Base-by-base conservation (phyloP, 2,797 vertebrate species). In the Enteromius paludinosus region DNA sequence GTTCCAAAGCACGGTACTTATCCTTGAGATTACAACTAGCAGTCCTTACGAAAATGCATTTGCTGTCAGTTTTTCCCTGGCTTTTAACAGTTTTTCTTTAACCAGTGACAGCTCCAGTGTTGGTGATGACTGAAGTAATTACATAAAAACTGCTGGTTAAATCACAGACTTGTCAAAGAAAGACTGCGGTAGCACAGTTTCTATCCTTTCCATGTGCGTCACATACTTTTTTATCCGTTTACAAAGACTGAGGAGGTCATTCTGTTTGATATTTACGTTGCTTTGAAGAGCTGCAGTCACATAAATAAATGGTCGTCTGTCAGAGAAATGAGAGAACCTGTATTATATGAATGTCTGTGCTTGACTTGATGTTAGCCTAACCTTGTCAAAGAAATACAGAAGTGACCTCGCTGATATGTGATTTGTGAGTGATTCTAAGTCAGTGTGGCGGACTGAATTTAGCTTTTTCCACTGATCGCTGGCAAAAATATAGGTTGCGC, bases 301-400 rank as follows among this genome's bases (percentile, higher is more conserved):
- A 52, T 61, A 33, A 35, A 74, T 70, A 66, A 43, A 83, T 52
- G 41, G 41, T 30, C 33, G 33, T 62, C 56, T 72, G 56, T 75
- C 66, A 73, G 9, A 35, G 10, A 64, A 56, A 59, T 73, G 33
- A 80, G 72, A 49, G 65, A 68, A 59, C 5, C 38, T 43, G 14
- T 54, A 69, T 83, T 80, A 47, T 17, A 52, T 82, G 15, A 62
- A 49, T 25, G 25, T 38, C 18, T 38, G 28, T 71, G 43, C 15
- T 45, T 62, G 18, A 62, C 64, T 64, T 70, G 66, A 78, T 69
- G 45, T 68, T 62, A 72, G 78, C 17, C 43, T 84, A 81, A 86
- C 86, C 84, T 84, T 70, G 65, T 88, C 43, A 59, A 70, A 79
- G 54, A 70, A 56, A 69, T 81, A 52, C 33, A 78, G 81, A 76